Evolutionary conservation across 2,797 vertebrate species (phyloP).

Genomic region (Neomorphus geoffroyi): DNA sequence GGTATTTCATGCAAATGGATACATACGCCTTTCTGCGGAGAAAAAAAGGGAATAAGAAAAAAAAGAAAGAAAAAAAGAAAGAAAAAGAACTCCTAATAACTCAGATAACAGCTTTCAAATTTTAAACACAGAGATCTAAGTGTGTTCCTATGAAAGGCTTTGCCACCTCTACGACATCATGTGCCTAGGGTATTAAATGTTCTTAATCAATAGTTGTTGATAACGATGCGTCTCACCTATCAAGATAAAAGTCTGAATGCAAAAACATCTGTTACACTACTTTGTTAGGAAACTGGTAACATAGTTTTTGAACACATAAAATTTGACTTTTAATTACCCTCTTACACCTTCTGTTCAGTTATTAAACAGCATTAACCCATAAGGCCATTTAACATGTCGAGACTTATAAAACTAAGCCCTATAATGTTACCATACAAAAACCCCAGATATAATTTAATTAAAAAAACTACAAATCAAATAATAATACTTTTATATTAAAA

Average conservation of each 20-base stretch:
- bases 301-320: conserved; percentile 28
- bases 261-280: conserved; percentile 59
- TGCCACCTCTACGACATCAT: background rate
- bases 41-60: background rate
- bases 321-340: conserved; percentile 60
- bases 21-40: background rate
- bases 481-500: too few relatives aligned
- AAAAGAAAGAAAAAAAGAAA: background rate
- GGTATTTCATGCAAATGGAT: background rate
- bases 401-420: background rate
- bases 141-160: conserved; percentile 21
- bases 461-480: too few relatives aligned
- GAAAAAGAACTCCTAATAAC: background rate
- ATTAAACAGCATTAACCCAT: background rate
- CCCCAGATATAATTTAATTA: background rate
- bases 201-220: conserved; percentile 57
- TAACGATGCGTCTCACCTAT: conserved; percentile 59
- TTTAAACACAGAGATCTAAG: conserved; percentile 13
- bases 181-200: conserved; percentile 19
- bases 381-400: background rate
- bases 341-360: conserved; percentile 23
- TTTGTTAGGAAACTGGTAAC: conserved; percentile 35
- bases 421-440: background rate
- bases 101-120: conserved; percentile 12
- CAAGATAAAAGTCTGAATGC: conserved; percentile 52